Conservation (phyloP, 2,113 vertebrate genomes). For the Tylochromis polylepis region DNA sequence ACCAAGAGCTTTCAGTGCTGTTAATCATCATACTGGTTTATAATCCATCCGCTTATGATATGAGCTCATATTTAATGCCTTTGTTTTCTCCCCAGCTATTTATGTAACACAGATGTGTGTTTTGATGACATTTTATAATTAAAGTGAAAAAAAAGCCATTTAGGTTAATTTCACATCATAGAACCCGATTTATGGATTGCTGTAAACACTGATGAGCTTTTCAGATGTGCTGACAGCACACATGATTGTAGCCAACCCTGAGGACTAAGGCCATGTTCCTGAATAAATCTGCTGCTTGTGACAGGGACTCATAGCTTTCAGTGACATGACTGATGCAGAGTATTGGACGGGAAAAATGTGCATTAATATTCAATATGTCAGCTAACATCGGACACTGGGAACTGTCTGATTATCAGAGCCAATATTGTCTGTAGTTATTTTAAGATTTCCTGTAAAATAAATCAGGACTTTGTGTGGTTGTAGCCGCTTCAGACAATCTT, state of each 20-base stretch:
- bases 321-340: background rate
- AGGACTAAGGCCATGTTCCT: background rate
- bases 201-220: background rate
- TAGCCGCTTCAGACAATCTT: too few species aligned
- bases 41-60: background rate
- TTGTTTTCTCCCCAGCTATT: background rate
- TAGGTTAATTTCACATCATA: background rate
- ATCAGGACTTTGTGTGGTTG: too few species aligned
- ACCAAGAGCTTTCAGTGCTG: constrained; percentile 2
- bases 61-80: background rate
- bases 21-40: constrained; percentile 48
- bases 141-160: background rate
- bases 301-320: background rate
- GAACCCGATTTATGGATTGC: background rate
- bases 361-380: background rate
- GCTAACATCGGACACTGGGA: background rate
- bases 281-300: background rate
- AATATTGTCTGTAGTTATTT: background rate
- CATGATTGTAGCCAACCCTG: rapidly evolving
- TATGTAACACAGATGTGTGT: background rate
- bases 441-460: background rate
- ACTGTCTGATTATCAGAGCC: background rate
- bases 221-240: rapidly evolving
- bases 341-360: rapidly evolving
- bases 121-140: background rate